phyloP scores from a whole-genome alignment of 2,888 invertebrate species.

The Alsophila aescularia region DNA sequence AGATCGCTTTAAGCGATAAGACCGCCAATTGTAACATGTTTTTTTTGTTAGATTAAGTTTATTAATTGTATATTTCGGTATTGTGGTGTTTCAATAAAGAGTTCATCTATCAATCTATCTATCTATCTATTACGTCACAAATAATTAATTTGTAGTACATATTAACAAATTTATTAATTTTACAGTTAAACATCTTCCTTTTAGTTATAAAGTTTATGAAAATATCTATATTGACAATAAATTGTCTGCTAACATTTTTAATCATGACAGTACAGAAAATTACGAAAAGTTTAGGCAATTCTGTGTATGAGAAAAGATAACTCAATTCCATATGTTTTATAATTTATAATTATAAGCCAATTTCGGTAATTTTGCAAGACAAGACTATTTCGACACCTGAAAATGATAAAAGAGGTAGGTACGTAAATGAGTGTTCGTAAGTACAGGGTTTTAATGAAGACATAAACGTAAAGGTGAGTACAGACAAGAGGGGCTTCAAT shows the following conservation, averaged over 20 bases:
- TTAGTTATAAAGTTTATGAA: neutral
- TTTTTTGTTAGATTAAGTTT: too few relatives aligned
- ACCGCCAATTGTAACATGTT: too few relatives aligned
- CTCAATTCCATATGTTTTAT: slow-evolving; percentile 30
- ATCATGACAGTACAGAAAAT: slow-evolving; percentile 33
- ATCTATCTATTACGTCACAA: too few relatives aligned
- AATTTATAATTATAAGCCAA: too few relatives aligned
- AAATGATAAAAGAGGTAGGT: slow-evolving; percentile 1
- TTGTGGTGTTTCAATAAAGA: too few relatives aligned
- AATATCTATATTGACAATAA: neutral
- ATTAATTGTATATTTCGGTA: too few relatives aligned
- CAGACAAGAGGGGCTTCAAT: slow-evolving; percentile 22
- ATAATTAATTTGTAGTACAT: too few relatives aligned
- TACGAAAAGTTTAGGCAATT: slow-evolving; percentile 37
- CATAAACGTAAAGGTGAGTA: neutral
- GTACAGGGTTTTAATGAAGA: slow-evolving; percentile 1
- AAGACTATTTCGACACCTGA: slow-evolving; percentile 3
- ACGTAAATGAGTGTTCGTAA: neutral
- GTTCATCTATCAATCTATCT: too few relatives aligned
- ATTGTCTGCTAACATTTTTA: slow-evolving; percentile 4
- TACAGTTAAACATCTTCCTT: too few relatives aligned
- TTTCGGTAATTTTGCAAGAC: slow-evolving; percentile 19
- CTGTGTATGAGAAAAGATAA: slow-evolving; percentile 35
- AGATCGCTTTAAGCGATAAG: too few relatives aligned
- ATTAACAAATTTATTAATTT: too few relatives aligned